A percentile compares a stretch with the other conserved stretches of the same genome.
Conservation (phyloP, 2,113 vertebrate species). For the Centrocercus urophasianus region DNA sequence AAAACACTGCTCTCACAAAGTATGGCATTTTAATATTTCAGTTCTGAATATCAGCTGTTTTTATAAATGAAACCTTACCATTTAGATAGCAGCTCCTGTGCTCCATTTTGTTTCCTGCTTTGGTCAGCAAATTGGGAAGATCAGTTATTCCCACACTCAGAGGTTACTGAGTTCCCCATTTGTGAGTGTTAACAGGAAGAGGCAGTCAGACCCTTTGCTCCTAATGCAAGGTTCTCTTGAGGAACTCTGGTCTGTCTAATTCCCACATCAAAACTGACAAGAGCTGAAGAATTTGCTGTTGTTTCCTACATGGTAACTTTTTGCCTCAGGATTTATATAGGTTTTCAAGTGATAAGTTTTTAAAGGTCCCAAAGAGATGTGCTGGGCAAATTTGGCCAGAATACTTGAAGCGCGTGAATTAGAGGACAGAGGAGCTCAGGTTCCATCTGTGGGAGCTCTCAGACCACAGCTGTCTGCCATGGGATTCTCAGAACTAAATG, state of each 20-base stretch:
- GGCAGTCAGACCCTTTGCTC: rapidly evolving
- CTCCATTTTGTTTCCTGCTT: background rate
- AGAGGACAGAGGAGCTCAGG: background rate
- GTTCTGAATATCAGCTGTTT: background rate
- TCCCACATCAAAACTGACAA: slow-evolving; percentile 20
- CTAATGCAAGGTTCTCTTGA: background rate
- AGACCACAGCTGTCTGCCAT: background rate
- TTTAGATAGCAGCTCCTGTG: rapidly evolving
- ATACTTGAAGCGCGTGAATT: background rate
- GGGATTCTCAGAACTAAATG: background rate
- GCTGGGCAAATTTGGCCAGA: background rate
- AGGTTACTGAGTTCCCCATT: background rate
- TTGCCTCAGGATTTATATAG: background rate
- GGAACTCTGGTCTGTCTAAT: background rate
- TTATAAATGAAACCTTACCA: background rate
- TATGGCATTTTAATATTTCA: background rate
- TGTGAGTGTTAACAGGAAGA: background rate
- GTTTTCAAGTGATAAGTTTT: background rate
- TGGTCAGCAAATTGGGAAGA: background rate
- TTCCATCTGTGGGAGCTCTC: background rate
- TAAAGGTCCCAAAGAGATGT: background rate
- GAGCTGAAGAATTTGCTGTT: slow-evolving; percentile 3
- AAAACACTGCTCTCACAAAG: background rate
- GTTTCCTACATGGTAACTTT: background rate
- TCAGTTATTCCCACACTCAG: background rate